These are phyloP conservation scores for Drymonia ruficornis DNA, from an alignment of 2,888 invertebrate species.

Conservation along the genomic window DNA sequence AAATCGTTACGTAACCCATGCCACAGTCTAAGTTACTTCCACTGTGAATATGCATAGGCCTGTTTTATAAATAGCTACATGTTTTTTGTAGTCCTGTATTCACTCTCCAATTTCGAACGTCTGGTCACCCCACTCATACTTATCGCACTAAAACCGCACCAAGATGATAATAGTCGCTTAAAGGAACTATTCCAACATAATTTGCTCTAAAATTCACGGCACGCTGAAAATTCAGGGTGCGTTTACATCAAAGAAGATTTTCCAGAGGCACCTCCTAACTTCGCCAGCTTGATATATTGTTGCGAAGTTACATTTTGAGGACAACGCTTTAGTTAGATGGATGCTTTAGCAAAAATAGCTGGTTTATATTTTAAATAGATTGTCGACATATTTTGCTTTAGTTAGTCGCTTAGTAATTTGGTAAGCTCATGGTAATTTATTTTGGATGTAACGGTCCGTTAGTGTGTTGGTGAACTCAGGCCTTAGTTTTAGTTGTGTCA, in stretches of 20 bases:
- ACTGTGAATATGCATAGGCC: no score
- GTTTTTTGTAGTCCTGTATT: no score
- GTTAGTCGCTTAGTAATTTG: background rate
- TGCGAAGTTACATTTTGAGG: conserved; percentile 38
- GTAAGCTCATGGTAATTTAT: no score
- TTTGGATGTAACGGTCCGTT: no score
- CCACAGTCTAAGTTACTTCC: no score
- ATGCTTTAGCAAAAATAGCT: conserved; percentile 38
- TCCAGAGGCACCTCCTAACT: conserved; percentile 38
- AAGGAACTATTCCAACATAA: conserved; percentile 72
- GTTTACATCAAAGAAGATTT: conserved; percentile 73
- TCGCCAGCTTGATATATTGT: conserved; percentile 49
- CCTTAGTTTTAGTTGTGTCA: no score
- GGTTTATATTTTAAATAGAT: conserved; percentile 27
- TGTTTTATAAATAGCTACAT: no score
- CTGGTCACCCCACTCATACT: conserved; percentile 30
- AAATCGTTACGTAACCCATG: no score
- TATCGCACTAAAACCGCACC: conserved; percentile 39
- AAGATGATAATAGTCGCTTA: conserved; percentile 49
- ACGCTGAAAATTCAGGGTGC: conserved; percentile 66
- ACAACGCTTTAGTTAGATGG: conserved; percentile 28
- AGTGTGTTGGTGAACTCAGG: no score
- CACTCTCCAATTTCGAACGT: background rate
- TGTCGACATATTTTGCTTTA: background rate
- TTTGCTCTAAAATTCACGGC: conserved; percentile 65